A percentile compares a stretch with the other conserved stretches of the same genome.
Conservation (phyloP, 2,888 invertebrate species). For the Operophtera brumata region DNA sequence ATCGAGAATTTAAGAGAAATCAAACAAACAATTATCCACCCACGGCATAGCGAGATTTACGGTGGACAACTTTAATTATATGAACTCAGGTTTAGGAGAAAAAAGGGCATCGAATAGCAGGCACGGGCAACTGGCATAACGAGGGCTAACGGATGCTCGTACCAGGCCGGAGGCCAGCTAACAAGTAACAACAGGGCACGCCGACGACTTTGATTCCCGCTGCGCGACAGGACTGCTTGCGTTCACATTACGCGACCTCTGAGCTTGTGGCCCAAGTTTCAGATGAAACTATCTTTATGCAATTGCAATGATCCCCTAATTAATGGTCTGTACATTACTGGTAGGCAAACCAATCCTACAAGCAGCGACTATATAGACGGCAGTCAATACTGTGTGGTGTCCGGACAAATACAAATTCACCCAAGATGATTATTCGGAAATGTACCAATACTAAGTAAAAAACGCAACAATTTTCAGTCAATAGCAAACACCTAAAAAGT, state of each 20-base stretch:
- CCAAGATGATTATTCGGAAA: neutral
- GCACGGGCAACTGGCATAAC: slow-evolving; percentile 38
- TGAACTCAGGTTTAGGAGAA: slow-evolving; percentile 24
- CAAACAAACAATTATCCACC: slow-evolving; percentile 36
- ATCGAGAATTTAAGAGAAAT: slow-evolving; percentile 34
- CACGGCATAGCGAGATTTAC: slow-evolving; percentile 34
- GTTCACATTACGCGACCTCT: slow-evolving; percentile 50
- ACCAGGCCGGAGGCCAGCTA: slow-evolving; percentile 39
- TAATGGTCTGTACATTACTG: neutral
- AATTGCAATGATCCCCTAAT: neutral
- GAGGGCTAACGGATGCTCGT: slow-evolving; percentile 50
- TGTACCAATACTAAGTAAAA: neutral
- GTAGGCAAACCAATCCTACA: neutral
- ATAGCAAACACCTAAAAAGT: neutral
- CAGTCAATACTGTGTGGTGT: neutral
- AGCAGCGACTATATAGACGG: neutral
- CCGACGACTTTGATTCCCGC: slow-evolving; percentile 68
- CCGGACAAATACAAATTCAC: neutral
- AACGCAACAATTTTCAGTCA: slow-evolving; percentile 1
- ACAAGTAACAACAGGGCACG: slow-evolving; percentile 56
- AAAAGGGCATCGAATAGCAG: slow-evolving; percentile 24
- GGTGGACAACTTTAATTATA: slow-evolving; percentile 33
- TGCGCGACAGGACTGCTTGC: slow-evolving; percentile 67
- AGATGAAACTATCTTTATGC: slow-evolving; percentile 32
- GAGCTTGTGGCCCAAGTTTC: slow-evolving; percentile 43